Conservation (phyloP, 1,140 invertebrate species). For the Holotrichia oblita region DNA sequence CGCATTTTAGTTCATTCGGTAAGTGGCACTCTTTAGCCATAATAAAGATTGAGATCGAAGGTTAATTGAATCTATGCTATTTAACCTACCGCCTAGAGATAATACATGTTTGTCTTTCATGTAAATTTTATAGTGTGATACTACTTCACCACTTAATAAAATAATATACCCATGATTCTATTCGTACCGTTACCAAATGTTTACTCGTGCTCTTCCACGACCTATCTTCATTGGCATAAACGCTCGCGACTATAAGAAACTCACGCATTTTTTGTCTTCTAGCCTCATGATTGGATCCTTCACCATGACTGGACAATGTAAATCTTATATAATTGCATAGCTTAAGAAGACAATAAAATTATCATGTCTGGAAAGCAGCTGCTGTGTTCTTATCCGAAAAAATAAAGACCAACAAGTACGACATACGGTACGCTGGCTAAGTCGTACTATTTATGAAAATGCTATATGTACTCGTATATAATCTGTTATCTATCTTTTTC, state of each 20-base stretch:
- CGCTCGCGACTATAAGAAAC: no score
- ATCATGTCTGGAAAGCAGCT: background rate
- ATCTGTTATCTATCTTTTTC: no score
- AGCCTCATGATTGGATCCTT: no score
- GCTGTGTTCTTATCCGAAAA: background rate
- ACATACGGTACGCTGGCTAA: no score
- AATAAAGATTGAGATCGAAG: no score
- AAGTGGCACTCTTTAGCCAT: no score
- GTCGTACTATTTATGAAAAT: background rate
- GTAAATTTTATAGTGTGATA: background rate
- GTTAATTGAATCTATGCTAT: background rate
- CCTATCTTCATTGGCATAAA: no score
- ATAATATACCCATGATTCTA: background rate
- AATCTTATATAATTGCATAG: background rate
- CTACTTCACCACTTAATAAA: background rate
- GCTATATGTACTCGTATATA: no score
- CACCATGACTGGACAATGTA: background rate
- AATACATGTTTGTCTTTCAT: background rate
- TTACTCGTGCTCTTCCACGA: background rate
- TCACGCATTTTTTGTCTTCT: no score
- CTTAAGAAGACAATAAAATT: constrained; percentile 24
- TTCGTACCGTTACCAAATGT: background rate
- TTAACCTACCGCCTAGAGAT: background rate
- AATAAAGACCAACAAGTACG: background rate
- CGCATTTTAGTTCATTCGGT: no score